phyloP scores from a whole-genome alignment of 2,797 vertebrate species.

The Nothura maculosa region DNA sequence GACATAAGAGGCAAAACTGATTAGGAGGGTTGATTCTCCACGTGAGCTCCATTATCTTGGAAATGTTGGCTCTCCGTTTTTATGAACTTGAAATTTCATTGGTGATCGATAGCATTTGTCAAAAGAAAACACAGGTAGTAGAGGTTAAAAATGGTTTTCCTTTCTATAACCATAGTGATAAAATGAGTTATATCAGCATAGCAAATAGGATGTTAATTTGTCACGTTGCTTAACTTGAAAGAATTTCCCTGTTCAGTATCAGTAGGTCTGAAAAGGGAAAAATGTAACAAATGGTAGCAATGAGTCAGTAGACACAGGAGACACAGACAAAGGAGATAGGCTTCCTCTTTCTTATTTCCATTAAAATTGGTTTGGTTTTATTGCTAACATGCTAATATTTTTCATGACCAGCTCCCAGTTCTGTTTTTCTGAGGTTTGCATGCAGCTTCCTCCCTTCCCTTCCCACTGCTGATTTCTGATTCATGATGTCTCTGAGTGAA shows the following conservation, averaged over 20 bases:
- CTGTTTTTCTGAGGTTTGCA: neutral
- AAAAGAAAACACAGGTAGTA: neutral
- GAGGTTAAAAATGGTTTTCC: neutral
- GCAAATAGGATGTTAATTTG: conserved; percentile 22
- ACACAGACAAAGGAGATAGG: neutral
- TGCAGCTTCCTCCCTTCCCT: neutral
- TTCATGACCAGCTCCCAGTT: neutral
- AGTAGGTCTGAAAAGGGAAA: conserved; percentile 18
- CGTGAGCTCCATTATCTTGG: neutral
- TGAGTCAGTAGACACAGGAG: neutral
- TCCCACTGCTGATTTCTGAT: neutral
- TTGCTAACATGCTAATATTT: conserved; percentile 14
- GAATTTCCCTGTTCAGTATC: conserved; percentile 33
- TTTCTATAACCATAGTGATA: conserved; percentile 23
- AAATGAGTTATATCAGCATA: conserved; percentile 28
- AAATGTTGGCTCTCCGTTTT: conserved; percentile 29
- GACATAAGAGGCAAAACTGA: conserved; percentile 18
- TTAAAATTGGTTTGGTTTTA: conserved; percentile 39
- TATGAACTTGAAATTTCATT: conserved; percentile 22
- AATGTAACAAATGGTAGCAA: neutral
- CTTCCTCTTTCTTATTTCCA: neutral
- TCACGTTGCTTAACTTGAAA: conserved; percentile 23
- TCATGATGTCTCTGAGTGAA: neutral
- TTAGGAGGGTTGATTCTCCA: conserved; percentile 3
- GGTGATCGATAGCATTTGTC: conserved; percentile 11